phyloP scores from a whole-genome alignment of 2,113 vertebrate genomes.

The Varanus salvator region DNA sequence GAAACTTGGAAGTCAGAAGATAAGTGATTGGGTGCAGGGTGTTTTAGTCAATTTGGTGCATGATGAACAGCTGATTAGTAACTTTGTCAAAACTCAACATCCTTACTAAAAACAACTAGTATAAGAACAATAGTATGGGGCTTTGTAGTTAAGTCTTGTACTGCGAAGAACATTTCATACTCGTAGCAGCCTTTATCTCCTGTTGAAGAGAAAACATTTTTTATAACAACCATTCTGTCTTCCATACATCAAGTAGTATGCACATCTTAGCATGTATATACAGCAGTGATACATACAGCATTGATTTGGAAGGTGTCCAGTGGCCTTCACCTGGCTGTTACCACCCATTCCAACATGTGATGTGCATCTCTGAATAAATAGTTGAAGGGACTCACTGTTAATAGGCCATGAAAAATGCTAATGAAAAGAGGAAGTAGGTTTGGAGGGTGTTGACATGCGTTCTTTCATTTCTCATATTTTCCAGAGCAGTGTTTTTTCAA shows the following conservation, averaged over 20 bases:
- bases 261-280: neutral
- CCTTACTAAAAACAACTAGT: conserved; percentile 3
- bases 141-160: conserved; percentile 13
- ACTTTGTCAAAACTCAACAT: neutral
- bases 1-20: conserved; percentile 56
- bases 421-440: conserved; percentile 11
- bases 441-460: neutral
- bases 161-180: neutral
- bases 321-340: conserved; percentile 1
- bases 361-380: neutral
- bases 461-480: neutral
- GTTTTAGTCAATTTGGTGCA: conserved; percentile 44
- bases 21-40: conserved; percentile 20
- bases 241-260: neutral
- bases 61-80: conserved; percentile 26
- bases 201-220: neutral
- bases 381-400: neutral
- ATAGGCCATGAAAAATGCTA: conserved; percentile 24
- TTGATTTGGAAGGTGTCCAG: neutral
- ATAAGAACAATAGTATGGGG: neutral
- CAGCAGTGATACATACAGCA: neutral
- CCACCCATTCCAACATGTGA: neutral
- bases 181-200: neutral
- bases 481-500: neutral
- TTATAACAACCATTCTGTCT: neutral